phyloP scores from a whole-genome alignment of 2,888 invertebrate genomes.

The Apodemia hepburni region DNA sequence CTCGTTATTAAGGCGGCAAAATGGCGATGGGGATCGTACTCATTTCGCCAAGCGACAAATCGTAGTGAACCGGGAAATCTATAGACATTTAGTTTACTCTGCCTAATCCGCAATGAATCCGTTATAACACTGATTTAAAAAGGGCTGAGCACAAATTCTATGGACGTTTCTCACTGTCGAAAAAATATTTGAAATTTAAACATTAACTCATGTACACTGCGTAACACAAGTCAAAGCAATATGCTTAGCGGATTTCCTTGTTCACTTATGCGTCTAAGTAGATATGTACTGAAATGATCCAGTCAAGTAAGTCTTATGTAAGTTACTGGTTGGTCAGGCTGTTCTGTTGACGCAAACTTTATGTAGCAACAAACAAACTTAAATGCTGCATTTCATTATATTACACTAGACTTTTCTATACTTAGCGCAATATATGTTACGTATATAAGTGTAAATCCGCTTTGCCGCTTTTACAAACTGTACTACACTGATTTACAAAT shows the following conservation, averaged over 20 bases:
- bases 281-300: conserved; percentile 6
- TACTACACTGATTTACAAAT: too few relatives aligned
- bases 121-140: too few relatives aligned
- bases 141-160: too few relatives aligned
- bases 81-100: too few relatives aligned
- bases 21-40: too few relatives aligned
- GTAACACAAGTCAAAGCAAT: background rate
- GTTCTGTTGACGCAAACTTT: background rate
- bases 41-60: too few relatives aligned
- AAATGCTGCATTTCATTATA: background rate
- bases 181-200: too few relatives aligned
- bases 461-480: background rate
- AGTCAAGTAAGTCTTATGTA: conserved; percentile 11
- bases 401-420: background rate
- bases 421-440: background rate
- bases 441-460: too few relatives aligned
- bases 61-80: too few relatives aligned
- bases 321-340: conserved; percentile 10
- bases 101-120: too few relatives aligned
- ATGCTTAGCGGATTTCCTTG: conserved; percentile 5
- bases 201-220: background rate
- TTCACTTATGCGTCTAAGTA: background rate
- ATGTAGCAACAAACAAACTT: conserved; percentile 8
- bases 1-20: too few relatives aligned
- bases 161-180: too few relatives aligned